These are phyloP conservation scores for Flabesymbios commensalis DNA, from an alignment of 2,888 invertebrate genomes.

Conservation along the genomic window DNA sequence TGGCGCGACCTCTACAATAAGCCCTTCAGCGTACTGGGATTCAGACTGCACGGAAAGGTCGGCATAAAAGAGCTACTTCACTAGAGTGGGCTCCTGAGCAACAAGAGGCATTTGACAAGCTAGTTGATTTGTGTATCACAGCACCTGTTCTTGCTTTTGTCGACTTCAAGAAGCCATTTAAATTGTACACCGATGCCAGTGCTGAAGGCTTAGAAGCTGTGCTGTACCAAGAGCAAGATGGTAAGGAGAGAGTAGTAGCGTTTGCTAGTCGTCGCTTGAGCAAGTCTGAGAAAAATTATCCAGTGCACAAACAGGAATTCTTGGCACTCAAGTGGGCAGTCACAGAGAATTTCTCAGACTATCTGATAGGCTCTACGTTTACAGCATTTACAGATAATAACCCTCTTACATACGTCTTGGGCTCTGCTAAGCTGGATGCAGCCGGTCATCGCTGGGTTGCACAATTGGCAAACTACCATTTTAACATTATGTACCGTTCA, in stretches of 20 bases:
- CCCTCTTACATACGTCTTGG: slow-evolving; percentile 1
- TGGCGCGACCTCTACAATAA: too few relatives aligned
- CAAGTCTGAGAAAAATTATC: slow-evolving; percentile 31
- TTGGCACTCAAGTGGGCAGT: slow-evolving; percentile 34
- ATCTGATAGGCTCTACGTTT: slow-evolving; percentile 5
- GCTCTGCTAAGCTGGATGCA: slow-evolving; percentile 34
- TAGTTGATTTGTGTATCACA: too few relatives aligned
- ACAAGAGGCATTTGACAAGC: too few relatives aligned
- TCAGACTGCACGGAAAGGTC: too few relatives aligned
- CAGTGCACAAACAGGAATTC: slow-evolving; percentile 31
- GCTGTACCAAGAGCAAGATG: slow-evolving; percentile 30
- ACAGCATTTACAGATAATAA: slow-evolving; percentile 7
- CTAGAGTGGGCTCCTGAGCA: too few relatives aligned
- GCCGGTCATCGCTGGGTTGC: too few relatives aligned
- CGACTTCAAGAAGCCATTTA: slow-evolving; percentile 29
- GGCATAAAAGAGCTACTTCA: too few relatives aligned
- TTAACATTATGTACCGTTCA: too few relatives aligned
- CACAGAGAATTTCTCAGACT: slow-evolving; percentile 15
- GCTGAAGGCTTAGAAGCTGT: slow-evolving; percentile 30
- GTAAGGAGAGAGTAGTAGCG: slow-evolving; percentile 14
- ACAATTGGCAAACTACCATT: too few relatives aligned
- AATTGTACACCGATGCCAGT: slow-evolving; percentile 33
- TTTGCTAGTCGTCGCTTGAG: slow-evolving; percentile 34
- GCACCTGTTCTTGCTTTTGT: slow-evolving; percentile 33
- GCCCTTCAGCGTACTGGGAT: too few relatives aligned